Evolutionary conservation across 2,797 vertebrate genomes (phyloP), one percentile per base, ranked within the genome.

Genomic region (Stomatorhinus walkeri): DNA sequence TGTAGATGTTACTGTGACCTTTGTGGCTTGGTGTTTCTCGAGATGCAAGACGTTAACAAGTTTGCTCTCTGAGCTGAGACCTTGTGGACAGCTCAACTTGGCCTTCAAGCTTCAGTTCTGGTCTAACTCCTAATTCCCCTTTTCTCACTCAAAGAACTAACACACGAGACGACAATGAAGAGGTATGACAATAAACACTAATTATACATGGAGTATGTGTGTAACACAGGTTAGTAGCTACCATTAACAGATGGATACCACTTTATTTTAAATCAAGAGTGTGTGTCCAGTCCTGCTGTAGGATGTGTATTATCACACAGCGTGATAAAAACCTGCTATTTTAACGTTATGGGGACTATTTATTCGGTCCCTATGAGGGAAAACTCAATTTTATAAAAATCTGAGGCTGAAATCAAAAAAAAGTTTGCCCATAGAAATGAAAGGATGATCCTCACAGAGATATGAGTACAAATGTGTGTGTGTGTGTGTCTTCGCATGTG

Each of bases 51-150:
- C 48, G 40, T 43, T 46, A 83, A 48, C 79, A 83, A 83, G 19
- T 87, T 40, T 61, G 40, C 19, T 40, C 85, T 87, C 52, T 49
- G 9, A 40, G 68, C 9, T 52, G 24, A 4, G 22, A 32, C 32
- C 28, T 88, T 88, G 8, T 79, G 54, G 51, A 40, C 28, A 81
- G 24, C 24, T 88, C 87, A 88, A 49, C 87, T 79, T 40, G 68
- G 51, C 87, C 68, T 40, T 81, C 84, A 79, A 51, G 81, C 19
- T 81, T 72, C 64, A n/a, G 12, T 9, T 54, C 16, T 79, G 4
- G 16, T 49, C 24, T 52, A n/a, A 49, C 72, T 52, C 61, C 46
- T 49, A 48, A 51, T 36, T 51, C 8, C 49, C 61, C 14, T 36
- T 40, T 51, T 36, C 40, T 52, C 24, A 49, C n/a, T 19, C 7